Base-by-base conservation (phyloP, 1,140 invertebrate species). In the Eriosoma lanigerum region DNA sequence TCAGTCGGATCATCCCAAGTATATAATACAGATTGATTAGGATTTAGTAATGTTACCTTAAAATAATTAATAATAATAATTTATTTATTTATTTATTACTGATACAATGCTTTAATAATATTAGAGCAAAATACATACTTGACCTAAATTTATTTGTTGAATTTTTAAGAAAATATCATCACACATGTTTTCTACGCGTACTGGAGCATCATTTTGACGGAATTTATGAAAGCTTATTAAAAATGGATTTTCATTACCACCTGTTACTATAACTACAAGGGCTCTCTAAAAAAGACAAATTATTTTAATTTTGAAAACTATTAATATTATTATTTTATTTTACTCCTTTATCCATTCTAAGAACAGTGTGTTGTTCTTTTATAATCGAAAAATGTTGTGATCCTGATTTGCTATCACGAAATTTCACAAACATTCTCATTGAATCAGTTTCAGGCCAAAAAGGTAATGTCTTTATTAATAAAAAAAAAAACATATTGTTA, bases 1-100 rank as follows among this genome's bases (percentile, higher is more conserved):
- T 91, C 89, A 6, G 89, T 89, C 0, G 93, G 93, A 86, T 95
- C 93, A 84, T 95, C 94, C 94, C 94, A 95, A 0, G 93, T 95
- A 84, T 94, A 94, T 10, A 94, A 84, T 81, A 94, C 86, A 56
- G 91, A 91, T 84, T 94, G 92, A 83, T 91, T 90, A 0, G 93
- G 92, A 85, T 91, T 93, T 26, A 95, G 85, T 19, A 95, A 85
- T 0, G 91, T 92, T 21, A 93, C 92, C 86, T 89, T 29, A 0
- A 29, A 2, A 72, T 48, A 48, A 48, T 48, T 38, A 38, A 38
- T 38, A 4, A 38, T 38, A 4, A 38, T 38, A 38, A 38, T 38
- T 38, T 8, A 38, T 38, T 38, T 38, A 38, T 38, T 38, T 8
- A 38, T 38, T 38, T 38, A 38, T 4, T 38, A 38, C 8, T 38